These are phyloP conservation scores for Mus pahari DNA, from an alignment of 2,113 vertebrate genomes.

Conservation along the genomic window DNA sequence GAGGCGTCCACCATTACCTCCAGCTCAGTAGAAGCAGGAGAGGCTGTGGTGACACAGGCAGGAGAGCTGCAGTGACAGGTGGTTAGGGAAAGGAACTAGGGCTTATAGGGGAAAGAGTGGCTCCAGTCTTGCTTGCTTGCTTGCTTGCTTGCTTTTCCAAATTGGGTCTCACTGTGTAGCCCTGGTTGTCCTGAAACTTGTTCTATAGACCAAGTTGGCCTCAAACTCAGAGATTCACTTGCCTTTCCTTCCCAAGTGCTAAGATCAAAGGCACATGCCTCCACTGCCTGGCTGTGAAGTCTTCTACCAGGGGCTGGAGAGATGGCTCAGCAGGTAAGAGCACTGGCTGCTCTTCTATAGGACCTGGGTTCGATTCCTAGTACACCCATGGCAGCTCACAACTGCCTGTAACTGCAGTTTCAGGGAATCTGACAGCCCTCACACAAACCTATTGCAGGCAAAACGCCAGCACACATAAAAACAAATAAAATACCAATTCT, in stretches of 20 bases:
- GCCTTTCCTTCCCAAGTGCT: not conserved
- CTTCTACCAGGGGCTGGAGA: not conserved
- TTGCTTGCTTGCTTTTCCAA: not conserved
- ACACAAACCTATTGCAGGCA: not conserved
- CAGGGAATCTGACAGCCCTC: not conserved
- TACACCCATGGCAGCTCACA: not conserved
- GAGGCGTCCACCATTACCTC: too few species aligned
- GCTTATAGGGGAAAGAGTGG: not conserved
- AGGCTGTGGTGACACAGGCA: too few species aligned
- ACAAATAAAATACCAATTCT: not conserved
- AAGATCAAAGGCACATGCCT: not conserved
- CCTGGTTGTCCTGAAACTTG: not conserved
- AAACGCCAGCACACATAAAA: not conserved
- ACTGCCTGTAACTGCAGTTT: not conserved
- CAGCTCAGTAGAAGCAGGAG: too few species aligned
- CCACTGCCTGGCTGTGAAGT: not conserved
- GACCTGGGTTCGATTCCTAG: not conserved
- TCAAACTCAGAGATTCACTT: not conserved
- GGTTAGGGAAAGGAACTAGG: not conserved
- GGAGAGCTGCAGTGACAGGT: too few species aligned
- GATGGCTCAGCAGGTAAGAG: not conserved
- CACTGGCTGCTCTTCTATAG: not conserved
- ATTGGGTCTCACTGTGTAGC: not conserved
- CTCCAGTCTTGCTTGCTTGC: not conserved
- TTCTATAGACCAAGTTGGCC: not conserved